Conservation (phyloP, 2,888 invertebrate genomes). For the Pandemis corylana region DNA sequence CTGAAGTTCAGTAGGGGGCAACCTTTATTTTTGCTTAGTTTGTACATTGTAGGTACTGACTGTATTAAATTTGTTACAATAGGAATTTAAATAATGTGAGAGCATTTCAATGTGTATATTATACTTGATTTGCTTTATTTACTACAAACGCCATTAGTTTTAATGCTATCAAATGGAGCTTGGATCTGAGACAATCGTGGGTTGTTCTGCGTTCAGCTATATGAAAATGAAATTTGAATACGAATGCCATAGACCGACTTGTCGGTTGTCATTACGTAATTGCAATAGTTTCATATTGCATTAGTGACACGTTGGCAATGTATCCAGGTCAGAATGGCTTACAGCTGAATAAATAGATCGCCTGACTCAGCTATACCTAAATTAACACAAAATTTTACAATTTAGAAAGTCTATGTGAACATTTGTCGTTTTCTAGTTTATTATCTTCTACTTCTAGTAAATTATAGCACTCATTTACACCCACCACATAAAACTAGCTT, state of each 20-base stretch:
- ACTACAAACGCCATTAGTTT: neutral
- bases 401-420: conserved; percentile 3
- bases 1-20: too few species aligned
- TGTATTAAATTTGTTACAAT: too few species aligned
- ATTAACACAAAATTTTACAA: conserved; percentile 27
- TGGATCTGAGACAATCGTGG: neutral
- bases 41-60: too few species aligned
- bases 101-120: neutral
- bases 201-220: neutral
- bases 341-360: conserved; percentile 79
- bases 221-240: conserved; percentile 17
- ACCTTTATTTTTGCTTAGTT: too few species aligned
- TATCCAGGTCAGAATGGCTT: conserved; percentile 73
- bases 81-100: too few species aligned
- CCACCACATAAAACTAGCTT: conserved; percentile 24
- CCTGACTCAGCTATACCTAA: conserved; percentile 25
- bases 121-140: neutral
- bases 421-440: conserved; percentile 10
- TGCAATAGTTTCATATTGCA: conserved; percentile 40
- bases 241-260: conserved; percentile 9
- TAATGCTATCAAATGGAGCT: conserved; percentile 4
- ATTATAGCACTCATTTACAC: conserved; percentile 12
- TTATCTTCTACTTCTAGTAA: conserved; percentile 2
- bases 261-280: conserved; percentile 27
- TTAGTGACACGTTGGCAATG: conserved; percentile 67